A percentile compares a stretch with the other conserved stretches of the same genome.
Evolutionary conservation across 2,113 vertebrate genomes (phyloP).

Genomic region (Alaudala cheleensis): DNA sequence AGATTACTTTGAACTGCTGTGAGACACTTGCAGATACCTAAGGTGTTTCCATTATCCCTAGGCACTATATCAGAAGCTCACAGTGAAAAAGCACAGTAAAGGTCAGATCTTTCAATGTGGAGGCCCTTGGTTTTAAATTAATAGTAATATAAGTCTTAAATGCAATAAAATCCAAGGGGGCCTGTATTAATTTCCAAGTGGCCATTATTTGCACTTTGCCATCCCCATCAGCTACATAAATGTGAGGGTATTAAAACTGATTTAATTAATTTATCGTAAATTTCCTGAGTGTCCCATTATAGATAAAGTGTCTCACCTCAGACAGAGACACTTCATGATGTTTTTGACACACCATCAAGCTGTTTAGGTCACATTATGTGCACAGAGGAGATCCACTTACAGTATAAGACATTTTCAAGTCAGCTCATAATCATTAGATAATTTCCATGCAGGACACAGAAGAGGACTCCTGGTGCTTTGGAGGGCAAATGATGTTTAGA

Average conservation of each 20-base stretch:
- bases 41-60: background rate
- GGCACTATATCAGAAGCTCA: background rate
- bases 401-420: background rate
- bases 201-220: background rate
- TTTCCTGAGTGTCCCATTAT: background rate
- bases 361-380: background rate
- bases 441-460: background rate
- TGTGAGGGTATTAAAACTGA: background rate
- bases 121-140: background rate
- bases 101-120: background rate
- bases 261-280: background rate
- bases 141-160: background rate
- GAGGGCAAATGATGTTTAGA: background rate
- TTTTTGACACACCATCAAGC: background rate
- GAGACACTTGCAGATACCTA: background rate
- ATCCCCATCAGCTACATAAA: background rate
- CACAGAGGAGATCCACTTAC: background rate
- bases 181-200: background rate
- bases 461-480: background rate
- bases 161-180: background rate
- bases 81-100: background rate
- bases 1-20: background rate
- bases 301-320: background rate
- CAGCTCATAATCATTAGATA: background rate
- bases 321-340: background rate